These are phyloP conservation scores for Ochropacha duplaris DNA, from an alignment of 2,888 invertebrate species.

Conservation along the genomic window DNA sequence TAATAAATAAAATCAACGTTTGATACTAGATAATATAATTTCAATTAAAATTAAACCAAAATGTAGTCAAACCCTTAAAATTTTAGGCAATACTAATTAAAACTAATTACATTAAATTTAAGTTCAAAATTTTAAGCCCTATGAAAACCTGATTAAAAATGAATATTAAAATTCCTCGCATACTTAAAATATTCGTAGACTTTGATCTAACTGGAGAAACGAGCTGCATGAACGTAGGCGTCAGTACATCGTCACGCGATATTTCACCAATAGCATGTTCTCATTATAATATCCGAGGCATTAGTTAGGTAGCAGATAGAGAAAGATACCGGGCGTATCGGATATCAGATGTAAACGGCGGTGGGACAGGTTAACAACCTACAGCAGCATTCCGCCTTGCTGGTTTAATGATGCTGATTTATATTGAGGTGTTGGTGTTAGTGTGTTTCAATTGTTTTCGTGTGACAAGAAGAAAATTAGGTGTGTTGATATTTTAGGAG, in stretches of 20 bases:
- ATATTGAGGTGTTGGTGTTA: conserved; percentile 49
- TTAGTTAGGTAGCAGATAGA: conserved; percentile 66
- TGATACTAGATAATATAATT: no score
- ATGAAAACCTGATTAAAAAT: not conserved
- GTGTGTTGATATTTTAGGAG: no score
- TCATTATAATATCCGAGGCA: conserved; percentile 63
- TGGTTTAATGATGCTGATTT: conserved; percentile 59
- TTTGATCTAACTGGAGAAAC: not conserved
- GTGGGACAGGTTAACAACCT: conserved; percentile 73
- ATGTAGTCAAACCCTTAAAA: no score
- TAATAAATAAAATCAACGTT: no score
- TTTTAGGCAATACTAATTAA: no score
- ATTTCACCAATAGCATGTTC: conserved; percentile 54
- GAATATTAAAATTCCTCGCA: not conserved
- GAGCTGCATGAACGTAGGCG: conserved; percentile 18
- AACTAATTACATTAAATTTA: no score
- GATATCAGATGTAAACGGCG: conserved; percentile 72
- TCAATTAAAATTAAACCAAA: no score
- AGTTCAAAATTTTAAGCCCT: no score
- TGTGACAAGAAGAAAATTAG: not conserved
- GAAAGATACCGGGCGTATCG: conserved; percentile 67
- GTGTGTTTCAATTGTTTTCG: not conserved
- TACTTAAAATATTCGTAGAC: not conserved
- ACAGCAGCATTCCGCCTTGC: conserved; percentile 65
- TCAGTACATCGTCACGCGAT: conserved; percentile 28